Evolutionary conservation across 2,888 invertebrate genomes (phyloP).

Genomic region (Ashinkailepas kermadecensis): DNA sequence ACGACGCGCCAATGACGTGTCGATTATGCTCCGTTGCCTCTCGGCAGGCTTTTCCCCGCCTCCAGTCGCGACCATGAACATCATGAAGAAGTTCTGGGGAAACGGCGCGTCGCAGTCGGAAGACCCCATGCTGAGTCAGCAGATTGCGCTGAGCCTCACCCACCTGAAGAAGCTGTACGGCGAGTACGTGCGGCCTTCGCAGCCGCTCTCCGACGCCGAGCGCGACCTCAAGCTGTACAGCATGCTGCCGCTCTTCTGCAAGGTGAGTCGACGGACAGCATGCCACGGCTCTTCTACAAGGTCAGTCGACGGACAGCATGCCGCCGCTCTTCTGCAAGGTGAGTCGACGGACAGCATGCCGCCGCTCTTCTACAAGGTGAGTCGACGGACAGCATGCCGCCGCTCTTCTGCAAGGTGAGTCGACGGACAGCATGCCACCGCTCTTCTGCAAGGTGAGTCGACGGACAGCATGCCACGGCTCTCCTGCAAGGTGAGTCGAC

Average conservation of each 20-base stretch:
- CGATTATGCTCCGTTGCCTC: too few relatives aligned
- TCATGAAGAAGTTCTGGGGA: conserved; percentile 81
- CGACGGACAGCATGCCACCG: conserved; percentile 81
- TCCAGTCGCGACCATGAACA: conserved; percentile 60
- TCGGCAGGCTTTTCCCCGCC: background rate
- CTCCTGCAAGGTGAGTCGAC: conserved; percentile 51
- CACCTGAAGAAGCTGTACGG: conserved; percentile 93
- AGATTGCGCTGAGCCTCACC: conserved; percentile 80
- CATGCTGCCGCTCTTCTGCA: conserved; percentile 96
- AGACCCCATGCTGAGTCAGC: conserved; percentile 35
- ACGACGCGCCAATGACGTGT: too few relatives aligned
- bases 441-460: conserved; percentile 93
- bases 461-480: conserved; percentile 80
- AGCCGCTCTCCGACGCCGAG: conserved; percentile 68
- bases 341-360: conserved; percentile 86
- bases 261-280: conserved; percentile 90
- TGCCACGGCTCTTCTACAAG: conserved; percentile 97
- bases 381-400: conserved; percentile 78
- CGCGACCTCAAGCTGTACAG: conserved; percentile 90
- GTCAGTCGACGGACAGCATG: conserved; percentile 52
- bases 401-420: conserved; percentile 94
- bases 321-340: conserved; percentile 46
- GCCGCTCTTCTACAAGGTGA: conserved; percentile 93
- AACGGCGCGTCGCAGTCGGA: conserved; percentile 45
- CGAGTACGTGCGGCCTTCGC: conserved; percentile 83